phyloP scores from a whole-genome alignment of 2,113 vertebrate genomes.

The Plectropomus leopardus region DNA sequence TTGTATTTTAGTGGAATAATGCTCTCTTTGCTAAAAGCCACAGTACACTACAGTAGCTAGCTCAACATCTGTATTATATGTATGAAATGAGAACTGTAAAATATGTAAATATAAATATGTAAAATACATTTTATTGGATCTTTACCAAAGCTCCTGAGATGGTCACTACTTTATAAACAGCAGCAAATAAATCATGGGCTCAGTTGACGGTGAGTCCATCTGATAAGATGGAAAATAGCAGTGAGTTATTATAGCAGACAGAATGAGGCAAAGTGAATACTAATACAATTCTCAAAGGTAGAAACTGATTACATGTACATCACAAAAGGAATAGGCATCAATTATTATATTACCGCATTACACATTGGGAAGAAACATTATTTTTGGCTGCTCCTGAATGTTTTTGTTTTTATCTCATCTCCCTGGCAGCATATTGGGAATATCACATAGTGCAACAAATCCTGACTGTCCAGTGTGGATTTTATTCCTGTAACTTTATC shows the following conservation, averaged over 20 bases:
- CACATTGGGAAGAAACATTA: background rate
- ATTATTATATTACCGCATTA: constrained; percentile 2
- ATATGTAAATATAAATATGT: background rate
- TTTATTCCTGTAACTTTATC: constrained; percentile 17
- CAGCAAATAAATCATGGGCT: background rate
- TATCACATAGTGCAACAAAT: constrained; percentile 13
- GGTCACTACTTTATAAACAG: constrained; percentile 10
- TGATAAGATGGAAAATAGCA: constrained; percentile 4
- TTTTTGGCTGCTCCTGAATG: constrained; percentile 9
- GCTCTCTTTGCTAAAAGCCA: background rate
- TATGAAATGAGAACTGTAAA: constrained; percentile 4
- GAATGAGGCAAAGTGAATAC: constrained; percentile 12
- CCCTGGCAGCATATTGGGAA: background rate
- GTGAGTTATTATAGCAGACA: background rate
- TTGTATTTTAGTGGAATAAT: background rate
- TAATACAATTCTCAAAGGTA: background rate
- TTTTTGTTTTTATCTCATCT: constrained; percentile 7
- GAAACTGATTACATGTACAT: constrained; percentile 22
- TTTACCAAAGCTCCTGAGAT: background rate
- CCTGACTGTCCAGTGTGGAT: background rate
- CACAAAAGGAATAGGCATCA: constrained; percentile 18
- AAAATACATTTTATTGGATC: background rate
- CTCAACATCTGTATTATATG: background rate
- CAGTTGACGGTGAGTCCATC: background rate
- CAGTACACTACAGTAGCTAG: background rate